Evolutionary conservation across 2,888 invertebrate species (phyloP).

Genomic region (Drosophila pullipes): DNA sequence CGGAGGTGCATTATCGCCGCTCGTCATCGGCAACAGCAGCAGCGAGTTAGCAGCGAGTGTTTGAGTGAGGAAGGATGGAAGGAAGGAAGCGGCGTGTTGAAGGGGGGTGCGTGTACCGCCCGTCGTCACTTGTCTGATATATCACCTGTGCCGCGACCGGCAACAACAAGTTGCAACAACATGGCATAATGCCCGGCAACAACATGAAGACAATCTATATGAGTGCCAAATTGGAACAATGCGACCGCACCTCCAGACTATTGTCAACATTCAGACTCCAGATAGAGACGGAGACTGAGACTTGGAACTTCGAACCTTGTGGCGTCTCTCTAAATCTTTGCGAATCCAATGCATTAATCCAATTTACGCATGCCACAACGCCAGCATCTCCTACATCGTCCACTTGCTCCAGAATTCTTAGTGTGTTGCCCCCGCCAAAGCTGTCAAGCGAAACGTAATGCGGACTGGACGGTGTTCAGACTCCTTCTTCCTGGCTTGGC

Average conservation of each 20-base stretch:
- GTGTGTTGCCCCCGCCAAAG: constrained; percentile 65
- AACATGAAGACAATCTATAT: constrained; percentile 59
- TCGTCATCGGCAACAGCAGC: constrained; percentile 61
- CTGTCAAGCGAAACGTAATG: constrained; percentile 56
- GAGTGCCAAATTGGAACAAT: constrained; percentile 79
- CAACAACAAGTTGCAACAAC: constrained; percentile 64
- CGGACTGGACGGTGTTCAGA: constrained; percentile 14
- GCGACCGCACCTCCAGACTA: constrained; percentile 68
- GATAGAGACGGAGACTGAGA: not conserved
- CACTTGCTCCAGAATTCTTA: constrained; percentile 73
- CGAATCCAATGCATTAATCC: constrained; percentile 82
- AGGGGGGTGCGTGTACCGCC: constrained; percentile 55
- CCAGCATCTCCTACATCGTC: constrained; percentile 25
- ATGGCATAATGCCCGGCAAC: constrained; percentile 60
- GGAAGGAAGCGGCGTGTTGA: not conserved
- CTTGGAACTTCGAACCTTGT: constrained; percentile 36
- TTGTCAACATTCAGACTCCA: constrained; percentile 63
- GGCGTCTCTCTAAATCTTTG: constrained; percentile 65
- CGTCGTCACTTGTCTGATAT: constrained; percentile 82
- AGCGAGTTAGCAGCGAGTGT: constrained; percentile 5
- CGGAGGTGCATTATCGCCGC: constrained; percentile 69
- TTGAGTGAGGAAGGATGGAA: not conserved
- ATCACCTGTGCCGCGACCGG: constrained; percentile 66
- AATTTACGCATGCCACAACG: constrained; percentile 79
- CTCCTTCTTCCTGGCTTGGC: constrained; percentile 14